Base-by-base conservation (phyloP, 1,140 invertebrate genomes). In the Theocolax elegans region DNA sequence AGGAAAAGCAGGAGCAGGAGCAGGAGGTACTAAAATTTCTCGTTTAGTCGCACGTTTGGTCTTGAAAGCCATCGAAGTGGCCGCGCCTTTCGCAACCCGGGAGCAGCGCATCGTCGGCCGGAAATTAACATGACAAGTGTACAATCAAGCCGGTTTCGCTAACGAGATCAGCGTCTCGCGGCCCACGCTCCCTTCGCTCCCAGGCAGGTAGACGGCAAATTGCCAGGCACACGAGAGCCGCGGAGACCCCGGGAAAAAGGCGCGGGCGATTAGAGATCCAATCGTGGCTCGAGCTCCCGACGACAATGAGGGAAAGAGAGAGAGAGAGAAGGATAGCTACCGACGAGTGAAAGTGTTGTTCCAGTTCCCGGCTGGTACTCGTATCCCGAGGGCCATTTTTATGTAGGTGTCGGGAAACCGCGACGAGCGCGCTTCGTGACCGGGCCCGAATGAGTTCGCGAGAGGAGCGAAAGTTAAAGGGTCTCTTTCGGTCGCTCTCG, bases 111-210 rank as follows among this genome's bases (percentile, higher is more conserved):
- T 44, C 40, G 19, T 6, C 46, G 23, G 13, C 27, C 56, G 56
- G 63, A 65, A 63, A 70, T 70, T 44, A 54, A 17, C 67, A 63
- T 63, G 58, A 70, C 58, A 69, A 69, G 58, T 44, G 48, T 51
- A 69, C 58, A 62, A 69, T 69, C 56, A 69, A 54, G 58, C 67
- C 27, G 31, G 38, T 9, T 23, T 10, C 65, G 23, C 25, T 69
- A 67, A 67, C 29, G 44, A 67, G 66, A 67, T 59, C 19, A 15
- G 42, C 17, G 25, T 23, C 23, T 25, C 21, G 31, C 4, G 31
- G 25, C 49, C 23, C 49, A 25, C 25, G 49, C 49, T 51, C 13
- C 15, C 49, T 51, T 9, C 23, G 21, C n/a, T n/a, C n/a, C 25
- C 44, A 6, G 19, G 23, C n/a, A 15, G 56, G 13, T 31, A 23